Percentiles rank a stretch among this genome's conserved stretches.
These are phyloP conservation scores for Gymnobelideus leadbeateri DNA, from an alignment of 2,113 vertebrate species.

Conservation along the genomic window DNA sequence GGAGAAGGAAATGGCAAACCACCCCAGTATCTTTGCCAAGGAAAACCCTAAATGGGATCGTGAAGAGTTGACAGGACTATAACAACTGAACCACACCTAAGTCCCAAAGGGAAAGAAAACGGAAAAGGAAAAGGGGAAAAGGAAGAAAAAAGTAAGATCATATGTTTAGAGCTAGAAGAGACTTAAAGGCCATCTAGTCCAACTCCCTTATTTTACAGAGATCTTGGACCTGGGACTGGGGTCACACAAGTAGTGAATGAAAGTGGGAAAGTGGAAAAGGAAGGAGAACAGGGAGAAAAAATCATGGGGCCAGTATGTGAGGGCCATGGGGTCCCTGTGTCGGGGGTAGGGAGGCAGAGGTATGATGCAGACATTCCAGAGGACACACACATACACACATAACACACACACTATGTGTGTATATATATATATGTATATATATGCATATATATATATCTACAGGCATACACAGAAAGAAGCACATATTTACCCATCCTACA, in stretches of 20 bases:
- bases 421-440: too few species aligned
- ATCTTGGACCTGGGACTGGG: neutral
- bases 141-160: neutral
- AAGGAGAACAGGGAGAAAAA: neutral
- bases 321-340: neutral
- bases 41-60: neutral
- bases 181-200: neutral
- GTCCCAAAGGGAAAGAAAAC: neutral
- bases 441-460: too few species aligned
- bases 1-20: neutral
- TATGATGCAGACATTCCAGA: neutral
- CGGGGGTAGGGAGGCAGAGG: neutral
- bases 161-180: neutral
- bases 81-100: neutral
- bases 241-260: neutral
- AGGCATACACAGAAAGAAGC: neutral
- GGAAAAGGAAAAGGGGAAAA: neutral
- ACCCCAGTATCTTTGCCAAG: neutral
- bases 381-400: neutral
- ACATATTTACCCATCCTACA: neutral
- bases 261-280: neutral
- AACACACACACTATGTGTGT: neutral
- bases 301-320: neutral
- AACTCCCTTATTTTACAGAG: neutral
- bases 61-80: neutral